These are phyloP conservation scores for Gymnoscelis rufifasciata DNA, from an alignment of 2,888 invertebrate genomes.

Conservation along the genomic window DNA sequence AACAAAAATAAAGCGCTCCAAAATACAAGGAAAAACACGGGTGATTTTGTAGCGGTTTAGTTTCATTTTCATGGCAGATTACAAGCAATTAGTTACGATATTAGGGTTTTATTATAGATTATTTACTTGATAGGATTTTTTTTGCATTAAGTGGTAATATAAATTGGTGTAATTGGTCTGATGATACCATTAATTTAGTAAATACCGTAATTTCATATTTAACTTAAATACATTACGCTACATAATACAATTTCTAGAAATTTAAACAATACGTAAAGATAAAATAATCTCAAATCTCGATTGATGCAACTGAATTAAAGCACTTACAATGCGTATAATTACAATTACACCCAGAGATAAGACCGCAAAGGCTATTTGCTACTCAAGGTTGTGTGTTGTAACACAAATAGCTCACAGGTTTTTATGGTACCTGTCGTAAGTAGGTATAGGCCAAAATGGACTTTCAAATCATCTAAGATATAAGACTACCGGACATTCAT, in stretches of 20 bases:
- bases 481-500: no score
- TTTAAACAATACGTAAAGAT: neutral
- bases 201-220: neutral
- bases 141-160: neutral
- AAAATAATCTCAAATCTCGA: constrained; percentile 3
- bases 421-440: constrained; percentile 17
- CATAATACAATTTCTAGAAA: neutral
- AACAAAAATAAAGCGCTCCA: neutral
- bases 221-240: neutral
- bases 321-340: constrained; percentile 26
- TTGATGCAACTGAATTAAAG: constrained; percentile 21
- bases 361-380: constrained; percentile 23
- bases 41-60: neutral
- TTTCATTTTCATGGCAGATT: constrained; percentile 4
- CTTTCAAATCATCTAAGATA: neutral
- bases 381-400: constrained; percentile 24
- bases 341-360: constrained; percentile 25
- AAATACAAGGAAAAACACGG: neutral
- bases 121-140: neutral
- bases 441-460: neutral
- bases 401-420: constrained; percentile 20
- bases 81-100: constrained; percentile 6
- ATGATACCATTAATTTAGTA: no score
- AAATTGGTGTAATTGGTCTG: no score
- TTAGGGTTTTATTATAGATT: neutral